Percentiles rank a stretch among this genome's conserved stretches.
Conservation (phyloP, 2,113 vertebrate species). For the Paralichthys olivaceus region DNA sequence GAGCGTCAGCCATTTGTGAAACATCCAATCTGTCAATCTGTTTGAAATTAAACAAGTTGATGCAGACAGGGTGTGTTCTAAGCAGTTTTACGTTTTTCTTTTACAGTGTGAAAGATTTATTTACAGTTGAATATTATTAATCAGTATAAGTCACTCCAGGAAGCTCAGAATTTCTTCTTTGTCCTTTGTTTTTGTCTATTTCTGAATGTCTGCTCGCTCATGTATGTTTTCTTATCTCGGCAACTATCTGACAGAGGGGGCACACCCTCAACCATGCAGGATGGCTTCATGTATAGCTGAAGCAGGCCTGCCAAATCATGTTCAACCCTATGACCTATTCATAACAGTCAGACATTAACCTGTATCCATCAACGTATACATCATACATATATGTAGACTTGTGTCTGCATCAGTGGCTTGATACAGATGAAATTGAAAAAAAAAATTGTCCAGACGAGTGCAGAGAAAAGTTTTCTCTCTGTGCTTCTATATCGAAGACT, state of each 20-base stretch:
- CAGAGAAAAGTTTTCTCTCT: conserved; percentile 1
- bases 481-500: too few species aligned
- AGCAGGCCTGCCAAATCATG: not conserved
- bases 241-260: conserved; percentile 41
- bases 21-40: conserved; percentile 8
- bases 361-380: not conserved
- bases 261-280: conserved; percentile 55
- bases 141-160: not conserved
- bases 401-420: not conserved
- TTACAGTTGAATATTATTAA: not conserved
- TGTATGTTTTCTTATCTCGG: conserved; percentile 57
- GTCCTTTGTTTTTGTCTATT: conserved; percentile 38
- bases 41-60: conserved; percentile 13
- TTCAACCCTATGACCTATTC: conserved; percentile 1
- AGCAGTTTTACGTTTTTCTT: not conserved
- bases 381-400: not conserved
- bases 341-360: not conserved
- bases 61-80: not conserved
- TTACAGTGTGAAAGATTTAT: not conserved
- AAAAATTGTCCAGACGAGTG: not conserved
- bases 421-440: not conserved
- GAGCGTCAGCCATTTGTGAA: conserved; percentile 18
- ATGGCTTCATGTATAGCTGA: not conserved
- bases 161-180: conserved; percentile 18
- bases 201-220: conserved; percentile 35